These are phyloP conservation scores for Centropristis striata DNA, from an alignment of 2,113 vertebrate genomes.

Conservation along the genomic window DNA sequence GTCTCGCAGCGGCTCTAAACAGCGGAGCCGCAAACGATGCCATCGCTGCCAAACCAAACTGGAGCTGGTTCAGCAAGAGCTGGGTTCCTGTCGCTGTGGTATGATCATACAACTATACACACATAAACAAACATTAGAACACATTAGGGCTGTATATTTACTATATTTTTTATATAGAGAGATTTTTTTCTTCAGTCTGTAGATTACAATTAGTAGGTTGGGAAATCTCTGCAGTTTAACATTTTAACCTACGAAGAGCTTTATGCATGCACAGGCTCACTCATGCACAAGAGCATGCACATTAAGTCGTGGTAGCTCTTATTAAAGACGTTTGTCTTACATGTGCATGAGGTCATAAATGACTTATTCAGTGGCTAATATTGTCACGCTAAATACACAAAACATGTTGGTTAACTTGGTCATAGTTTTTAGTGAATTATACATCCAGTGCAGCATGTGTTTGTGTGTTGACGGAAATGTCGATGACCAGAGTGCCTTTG, in stretches of 20 bases:
- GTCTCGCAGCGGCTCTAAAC: constrained; percentile 89
- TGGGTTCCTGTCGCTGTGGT: constrained; percentile 99
- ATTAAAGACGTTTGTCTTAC: not conserved
- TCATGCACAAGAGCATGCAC: not conserved
- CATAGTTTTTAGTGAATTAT: constrained; percentile 17
- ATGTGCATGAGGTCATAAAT: not conserved
- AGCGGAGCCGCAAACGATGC: constrained; percentile 96
- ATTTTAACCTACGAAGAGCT: no score
- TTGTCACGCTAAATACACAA: constrained; percentile 1
- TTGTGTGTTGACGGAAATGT: constrained; percentile 49
- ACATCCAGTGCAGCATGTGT: constrained; percentile 5
- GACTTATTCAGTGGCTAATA: not conserved
- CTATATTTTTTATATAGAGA: no score
- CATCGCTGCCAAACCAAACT: constrained; percentile 99
- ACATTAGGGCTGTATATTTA: no score
- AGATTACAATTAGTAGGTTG: no score
- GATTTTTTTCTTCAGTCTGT: no score
- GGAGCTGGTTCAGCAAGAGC: constrained; percentile 98
- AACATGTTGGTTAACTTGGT: not conserved
- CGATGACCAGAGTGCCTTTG: constrained; percentile 48
- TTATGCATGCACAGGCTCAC: not conserved
- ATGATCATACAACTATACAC: constrained; percentile 57
- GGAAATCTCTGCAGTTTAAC: no score
- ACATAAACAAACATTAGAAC: not conserved
- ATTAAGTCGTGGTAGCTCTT: not conserved